phyloP scores from a whole-genome alignment of 2,113 vertebrate genomes.

The Carettochelys insculpta region DNA sequence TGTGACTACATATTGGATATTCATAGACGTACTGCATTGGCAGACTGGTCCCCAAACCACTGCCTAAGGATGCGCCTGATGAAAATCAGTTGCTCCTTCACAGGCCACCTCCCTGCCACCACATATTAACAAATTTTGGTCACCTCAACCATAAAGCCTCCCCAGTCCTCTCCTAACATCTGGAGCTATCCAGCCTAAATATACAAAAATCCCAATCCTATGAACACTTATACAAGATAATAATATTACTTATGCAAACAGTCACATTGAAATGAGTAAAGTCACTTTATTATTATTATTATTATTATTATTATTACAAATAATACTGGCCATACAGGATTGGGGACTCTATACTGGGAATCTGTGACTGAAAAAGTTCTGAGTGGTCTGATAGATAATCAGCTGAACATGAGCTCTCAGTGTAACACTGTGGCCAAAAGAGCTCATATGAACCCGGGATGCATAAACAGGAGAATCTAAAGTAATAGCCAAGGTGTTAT shows the following conservation, averaged over 20 bases:
- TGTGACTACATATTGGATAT: neutral
- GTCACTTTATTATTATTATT: neutral
- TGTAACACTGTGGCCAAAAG: neutral
- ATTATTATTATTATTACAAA: neutral
- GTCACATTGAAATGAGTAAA: neutral
- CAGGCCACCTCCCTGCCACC: neutral
- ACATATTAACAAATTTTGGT: neutral
- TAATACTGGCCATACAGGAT: neutral
- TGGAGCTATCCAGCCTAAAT: neutral
- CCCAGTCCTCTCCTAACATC: neutral
- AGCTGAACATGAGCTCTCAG: neutral
- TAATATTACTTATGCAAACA: neutral
- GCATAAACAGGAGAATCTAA: neutral
- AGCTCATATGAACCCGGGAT: neutral
- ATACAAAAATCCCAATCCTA: neutral
- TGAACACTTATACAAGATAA: neutral
- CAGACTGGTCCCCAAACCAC: neutral
- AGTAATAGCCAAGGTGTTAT: neutral
- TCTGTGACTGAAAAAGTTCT: neutral
- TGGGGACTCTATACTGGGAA: neutral
- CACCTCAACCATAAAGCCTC: no score
- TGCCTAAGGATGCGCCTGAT: neutral
- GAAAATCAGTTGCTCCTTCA: neutral
- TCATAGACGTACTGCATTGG: neutral
- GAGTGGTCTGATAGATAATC: neutral